Percentiles rank a stretch among this genome's conserved stretches.
Conservation (phyloP, 1,140 invertebrate genomes). For the Aphelinus atriplicis region DNA sequence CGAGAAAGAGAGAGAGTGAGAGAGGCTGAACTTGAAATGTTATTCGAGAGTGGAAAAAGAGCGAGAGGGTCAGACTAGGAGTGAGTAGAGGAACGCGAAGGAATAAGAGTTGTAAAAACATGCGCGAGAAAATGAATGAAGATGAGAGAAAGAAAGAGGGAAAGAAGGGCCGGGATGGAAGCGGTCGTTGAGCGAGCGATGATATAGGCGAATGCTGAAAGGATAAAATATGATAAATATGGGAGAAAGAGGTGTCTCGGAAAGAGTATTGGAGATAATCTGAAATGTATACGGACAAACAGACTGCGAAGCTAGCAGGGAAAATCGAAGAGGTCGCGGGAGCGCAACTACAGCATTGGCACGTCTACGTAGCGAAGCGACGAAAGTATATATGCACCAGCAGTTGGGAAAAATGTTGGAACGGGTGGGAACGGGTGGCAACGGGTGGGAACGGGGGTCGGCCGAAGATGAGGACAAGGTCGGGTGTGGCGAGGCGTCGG, state of each 20-base stretch:
- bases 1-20: no score
- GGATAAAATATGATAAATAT: background rate
- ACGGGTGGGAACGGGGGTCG: background rate
- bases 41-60: slow-evolving; percentile 25
- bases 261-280: background rate
- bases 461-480: background rate
- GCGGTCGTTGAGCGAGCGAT: background rate
- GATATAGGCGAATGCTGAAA: slow-evolving; percentile 10
- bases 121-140: slow-evolving; percentile 25
- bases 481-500: background rate
- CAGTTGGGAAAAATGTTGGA: background rate
- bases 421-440: slow-evolving; percentile 8
- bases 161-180: background rate
- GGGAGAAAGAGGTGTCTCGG: background rate
- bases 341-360: no score
- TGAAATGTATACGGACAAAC: no score
- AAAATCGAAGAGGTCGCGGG: slow-evolving; percentile 1
- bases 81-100: background rate
- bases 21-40: slow-evolving; percentile 27
- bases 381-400: background rate
- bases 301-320: no score
- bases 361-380: no score
- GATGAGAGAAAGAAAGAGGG: slow-evolving; percentile 1
- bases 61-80: slow-evolving; percentile 13
- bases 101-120: background rate